Evolutionary conservation across 2,888 invertebrate species (phyloP).

Genomic region (Eupithecia dodoneata): DNA sequence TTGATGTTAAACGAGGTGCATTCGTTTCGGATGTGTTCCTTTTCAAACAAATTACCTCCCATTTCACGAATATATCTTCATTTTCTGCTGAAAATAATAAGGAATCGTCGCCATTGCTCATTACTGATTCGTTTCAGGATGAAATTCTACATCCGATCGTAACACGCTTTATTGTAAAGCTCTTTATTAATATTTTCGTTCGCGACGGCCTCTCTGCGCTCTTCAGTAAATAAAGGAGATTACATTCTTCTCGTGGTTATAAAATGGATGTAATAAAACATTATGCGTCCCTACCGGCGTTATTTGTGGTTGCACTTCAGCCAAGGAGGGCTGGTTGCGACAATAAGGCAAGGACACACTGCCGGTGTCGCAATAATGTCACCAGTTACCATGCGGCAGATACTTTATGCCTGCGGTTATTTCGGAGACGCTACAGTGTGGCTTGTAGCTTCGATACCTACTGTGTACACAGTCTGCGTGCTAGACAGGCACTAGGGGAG

Average conservation of each 20-base stretch:
- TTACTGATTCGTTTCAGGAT: conserved; percentile 27
- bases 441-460: conserved; percentile 53
- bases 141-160: conserved; percentile 40
- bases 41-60: conserved; percentile 3
- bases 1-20: conserved; percentile 25
- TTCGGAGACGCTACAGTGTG: conserved; percentile 49
- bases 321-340: conserved; percentile 54
- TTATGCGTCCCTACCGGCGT: conserved; percentile 68
- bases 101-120: conserved; percentile 9
- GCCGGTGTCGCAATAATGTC: conserved; percentile 56
- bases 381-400: conserved; percentile 58
- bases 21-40: conserved; percentile 8
- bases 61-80: not conserved
- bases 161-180: conserved; percentile 44
- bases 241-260: conserved; percentile 75
- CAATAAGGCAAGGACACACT: conserved; percentile 66
- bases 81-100: not conserved
- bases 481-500: conserved; percentile 57
- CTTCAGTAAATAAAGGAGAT: conserved; percentile 74
- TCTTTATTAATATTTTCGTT: conserved; percentile 60
- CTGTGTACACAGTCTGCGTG: conserved; percentile 45
- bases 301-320: conserved; percentile 74
- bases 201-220: conserved; percentile 62
- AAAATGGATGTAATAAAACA: conserved; percentile 77
- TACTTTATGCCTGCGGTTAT: conserved; percentile 62